Base-by-base conservation (phyloP, 2,113 vertebrate species). In the Clarias magur region DNA sequence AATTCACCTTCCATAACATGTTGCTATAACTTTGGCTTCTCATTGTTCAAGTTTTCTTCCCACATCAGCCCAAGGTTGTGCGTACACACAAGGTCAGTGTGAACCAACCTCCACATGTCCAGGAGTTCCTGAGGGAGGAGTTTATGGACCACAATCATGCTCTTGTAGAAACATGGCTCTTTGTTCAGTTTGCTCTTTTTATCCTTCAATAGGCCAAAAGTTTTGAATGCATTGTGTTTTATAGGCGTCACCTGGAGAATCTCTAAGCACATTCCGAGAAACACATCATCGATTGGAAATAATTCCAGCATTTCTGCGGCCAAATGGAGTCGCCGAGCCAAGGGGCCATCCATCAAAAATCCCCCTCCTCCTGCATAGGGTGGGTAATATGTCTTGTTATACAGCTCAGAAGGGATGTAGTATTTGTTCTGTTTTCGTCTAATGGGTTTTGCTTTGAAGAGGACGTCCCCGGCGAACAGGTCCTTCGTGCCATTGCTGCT, bases 121-220 rank as follows among this genome's bases (percentile, higher is more conserved):
- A 96, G 90, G 86, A 99, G 93, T 4, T 99, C 98, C 0, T 89
- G 62, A 0, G 98, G 98, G 16, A 98, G 95, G 88, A 99, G 94
- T 95, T 99, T 99, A 95, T 99, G 98, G 38, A 99, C 98, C 11
- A 99, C 97, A 1, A 99, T 94, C 97, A 99, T 97, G 92, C 93
- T 94, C 87, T 94, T 96, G 92, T 95, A 99, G 78, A 99, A 99
- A 88, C 98, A 99, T 0, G 98, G 98, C 90, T 99, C 98, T 89
- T 92, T 95, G 93, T 99, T 99, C 95, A 99, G 90, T 90, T 96
- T 97, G 90, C 97, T 99, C 82, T 85, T 96, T 89, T 97, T 98
- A 88, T 98, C 95, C 89, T 93, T 96, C 73, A 98, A 96, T 57
- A 99, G 95, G 86, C 98, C 98, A 56, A 99, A 99, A 0, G 98